phyloP scores from a whole-genome alignment of 1,140 invertebrate genomes.

The Procambarus clarkii region DNA sequence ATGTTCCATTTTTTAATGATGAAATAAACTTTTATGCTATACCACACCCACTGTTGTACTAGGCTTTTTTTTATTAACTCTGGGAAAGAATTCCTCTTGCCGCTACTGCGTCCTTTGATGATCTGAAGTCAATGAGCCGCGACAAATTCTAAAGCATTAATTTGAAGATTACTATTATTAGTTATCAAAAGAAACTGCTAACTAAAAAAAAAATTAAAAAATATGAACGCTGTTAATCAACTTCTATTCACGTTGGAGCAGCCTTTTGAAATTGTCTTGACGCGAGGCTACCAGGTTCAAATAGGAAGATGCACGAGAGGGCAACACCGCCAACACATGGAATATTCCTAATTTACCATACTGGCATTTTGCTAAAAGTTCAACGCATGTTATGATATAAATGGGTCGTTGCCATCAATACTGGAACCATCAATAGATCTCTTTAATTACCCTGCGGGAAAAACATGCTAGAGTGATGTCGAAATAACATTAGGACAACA shows the following conservation, averaged over 20 bases:
- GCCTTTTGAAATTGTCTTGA: background rate
- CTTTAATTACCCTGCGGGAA: no score
- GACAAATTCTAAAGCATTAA: background rate
- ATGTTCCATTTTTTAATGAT: background rate
- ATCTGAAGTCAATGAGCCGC: background rate
- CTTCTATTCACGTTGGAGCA: background rate
- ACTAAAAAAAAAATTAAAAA: background rate
- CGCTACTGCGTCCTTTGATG: background rate
- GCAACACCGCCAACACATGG: background rate
- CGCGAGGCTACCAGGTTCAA: background rate
- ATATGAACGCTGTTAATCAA: background rate
- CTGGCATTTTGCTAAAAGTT: no score
- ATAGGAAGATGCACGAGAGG: background rate
- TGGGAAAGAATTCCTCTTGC: background rate
- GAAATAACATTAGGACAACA: no score
- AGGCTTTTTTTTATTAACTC: background rate
- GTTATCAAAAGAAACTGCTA: background rate
- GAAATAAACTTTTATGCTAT: background rate
- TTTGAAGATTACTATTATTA: background rate
- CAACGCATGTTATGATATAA: no score
- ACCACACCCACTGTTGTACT: background rate
- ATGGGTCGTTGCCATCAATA: no score
- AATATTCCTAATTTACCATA: background rate
- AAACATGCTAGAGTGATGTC: no score
- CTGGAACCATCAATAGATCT: no score